Evolutionary conservation across 1,140 invertebrate species (phyloP).

Genomic region (Pteromalus puparum): DNA sequence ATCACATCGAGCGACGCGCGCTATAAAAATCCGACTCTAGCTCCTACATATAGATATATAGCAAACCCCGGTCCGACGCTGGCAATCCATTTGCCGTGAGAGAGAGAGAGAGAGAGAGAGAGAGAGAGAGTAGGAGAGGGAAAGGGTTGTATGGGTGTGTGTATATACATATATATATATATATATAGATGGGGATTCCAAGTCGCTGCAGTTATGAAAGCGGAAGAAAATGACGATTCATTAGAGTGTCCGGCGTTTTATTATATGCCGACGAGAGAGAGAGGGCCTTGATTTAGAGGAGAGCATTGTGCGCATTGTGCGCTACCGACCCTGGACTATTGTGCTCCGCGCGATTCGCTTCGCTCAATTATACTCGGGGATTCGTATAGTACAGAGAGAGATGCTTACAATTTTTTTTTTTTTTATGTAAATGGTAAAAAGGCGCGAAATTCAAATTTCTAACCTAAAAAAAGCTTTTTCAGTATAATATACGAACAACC

Average conservation of each 20-base stretch:
- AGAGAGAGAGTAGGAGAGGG: neutral
- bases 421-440: no score
- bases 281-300: slow-evolving; percentile 69
- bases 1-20: slow-evolving; percentile 2
- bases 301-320: slow-evolving; percentile 70
- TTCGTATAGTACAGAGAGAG: no score
- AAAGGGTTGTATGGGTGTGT: neutral
- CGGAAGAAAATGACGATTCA: slow-evolving; percentile 66
- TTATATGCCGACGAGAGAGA: slow-evolving; percentile 64
- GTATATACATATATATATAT: no score
- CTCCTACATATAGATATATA: neutral
- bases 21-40: slow-evolving; percentile 18
- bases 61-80: neutral
- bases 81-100: neutral
- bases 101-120: no score
- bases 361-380: neutral
- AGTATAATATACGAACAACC: no score
- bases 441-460: no score
- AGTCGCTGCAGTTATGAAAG: neutral
- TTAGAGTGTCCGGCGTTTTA: slow-evolving; percentile 69
- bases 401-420: no score
- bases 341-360: slow-evolving; percentile 60
- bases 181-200: no score
- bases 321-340: slow-evolving; percentile 62
- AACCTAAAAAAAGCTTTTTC: no score